A percentile compares a stretch with the other conserved stretches of the same genome.
phyloP scores from a whole-genome alignment of 2,888 invertebrate genomes.

The Leptopilina syphax region DNA sequence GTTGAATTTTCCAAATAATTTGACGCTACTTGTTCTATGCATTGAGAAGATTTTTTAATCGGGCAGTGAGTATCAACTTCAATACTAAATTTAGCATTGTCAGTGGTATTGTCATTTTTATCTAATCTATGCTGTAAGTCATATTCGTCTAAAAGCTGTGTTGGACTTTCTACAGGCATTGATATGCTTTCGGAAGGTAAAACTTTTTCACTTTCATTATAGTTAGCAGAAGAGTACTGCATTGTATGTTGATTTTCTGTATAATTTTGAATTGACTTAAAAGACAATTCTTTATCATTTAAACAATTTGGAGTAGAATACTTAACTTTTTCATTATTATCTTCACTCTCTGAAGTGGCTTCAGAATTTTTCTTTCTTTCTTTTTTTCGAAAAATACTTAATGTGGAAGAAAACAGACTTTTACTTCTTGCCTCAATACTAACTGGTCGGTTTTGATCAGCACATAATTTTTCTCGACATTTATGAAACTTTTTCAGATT shows the following conservation, averaged over 20 bases:
- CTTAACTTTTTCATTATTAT: constrained; percentile 38
- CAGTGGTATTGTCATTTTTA: background rate
- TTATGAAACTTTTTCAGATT: constrained; percentile 74
- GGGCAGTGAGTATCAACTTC: too few relatives aligned
- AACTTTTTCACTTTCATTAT: constrained; percentile 63
- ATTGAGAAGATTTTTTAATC: too few relatives aligned
- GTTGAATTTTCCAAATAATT: too few relatives aligned
- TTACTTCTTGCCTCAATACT: constrained; percentile 73
- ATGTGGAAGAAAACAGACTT: constrained; percentile 74
- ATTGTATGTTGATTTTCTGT: constrained; percentile 55
- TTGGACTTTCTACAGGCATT: constrained; percentile 72
- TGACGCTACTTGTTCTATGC: too few relatives aligned
- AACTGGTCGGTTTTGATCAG: constrained; percentile 64
- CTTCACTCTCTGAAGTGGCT: constrained; percentile 46
- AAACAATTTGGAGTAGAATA: constrained; percentile 66
- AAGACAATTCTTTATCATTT: constrained; percentile 69
- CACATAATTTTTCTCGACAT: constrained; percentile 70
- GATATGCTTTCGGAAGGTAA: constrained; percentile 73
- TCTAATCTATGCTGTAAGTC: constrained; percentile 61
- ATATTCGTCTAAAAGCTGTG: constrained; percentile 71
- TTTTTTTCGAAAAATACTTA: constrained; percentile 73
- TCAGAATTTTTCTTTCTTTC: constrained; percentile 70
- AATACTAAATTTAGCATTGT: too few relatives aligned
- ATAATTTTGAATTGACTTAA: constrained; percentile 63
- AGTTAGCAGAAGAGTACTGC: constrained; percentile 68